Conservation (phyloP, 2,888 invertebrate species). For the Cephus sareptanus region DNA sequence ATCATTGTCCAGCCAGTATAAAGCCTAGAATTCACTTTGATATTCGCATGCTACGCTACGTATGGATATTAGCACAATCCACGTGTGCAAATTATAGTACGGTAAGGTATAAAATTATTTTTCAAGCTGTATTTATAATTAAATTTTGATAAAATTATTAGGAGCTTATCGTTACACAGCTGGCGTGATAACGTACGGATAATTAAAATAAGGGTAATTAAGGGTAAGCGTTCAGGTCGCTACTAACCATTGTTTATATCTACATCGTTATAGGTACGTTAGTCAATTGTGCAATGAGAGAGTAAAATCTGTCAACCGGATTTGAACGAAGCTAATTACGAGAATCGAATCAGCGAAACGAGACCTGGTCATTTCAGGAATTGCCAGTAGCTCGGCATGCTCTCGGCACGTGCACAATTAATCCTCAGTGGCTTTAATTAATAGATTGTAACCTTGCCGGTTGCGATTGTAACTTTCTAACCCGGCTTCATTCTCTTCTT, state of each 20-base stretch:
- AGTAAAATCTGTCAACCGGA: neutral
- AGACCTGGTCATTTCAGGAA: neutral
- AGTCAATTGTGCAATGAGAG: neutral
- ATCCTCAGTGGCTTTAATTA: neutral
- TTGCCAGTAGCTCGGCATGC: neutral
- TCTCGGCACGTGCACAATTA: neutral
- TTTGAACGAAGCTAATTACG: constrained; percentile 43
- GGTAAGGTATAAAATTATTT: neutral
- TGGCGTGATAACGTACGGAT: neutral
- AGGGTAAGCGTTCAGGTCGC: neutral
- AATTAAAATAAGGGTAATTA: neutral
- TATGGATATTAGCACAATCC: neutral
- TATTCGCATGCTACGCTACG: neutral
- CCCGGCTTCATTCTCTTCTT: no score
- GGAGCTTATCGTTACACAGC: neutral
- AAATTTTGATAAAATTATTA: neutral
- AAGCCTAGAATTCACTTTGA: neutral
- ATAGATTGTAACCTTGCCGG: neutral
- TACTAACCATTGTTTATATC: neutral
- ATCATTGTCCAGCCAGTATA: neutral
- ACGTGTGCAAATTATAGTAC: neutral
- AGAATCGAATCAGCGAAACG: constrained; percentile 18
- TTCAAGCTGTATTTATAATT: neutral
- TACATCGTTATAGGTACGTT: neutral
- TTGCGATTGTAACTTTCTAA: neutral